Evolutionary conservation across 1,140 invertebrate species (phyloP), one percentile per base, ranked within the genome.

Genomic region (Asobara japonica): DNA sequence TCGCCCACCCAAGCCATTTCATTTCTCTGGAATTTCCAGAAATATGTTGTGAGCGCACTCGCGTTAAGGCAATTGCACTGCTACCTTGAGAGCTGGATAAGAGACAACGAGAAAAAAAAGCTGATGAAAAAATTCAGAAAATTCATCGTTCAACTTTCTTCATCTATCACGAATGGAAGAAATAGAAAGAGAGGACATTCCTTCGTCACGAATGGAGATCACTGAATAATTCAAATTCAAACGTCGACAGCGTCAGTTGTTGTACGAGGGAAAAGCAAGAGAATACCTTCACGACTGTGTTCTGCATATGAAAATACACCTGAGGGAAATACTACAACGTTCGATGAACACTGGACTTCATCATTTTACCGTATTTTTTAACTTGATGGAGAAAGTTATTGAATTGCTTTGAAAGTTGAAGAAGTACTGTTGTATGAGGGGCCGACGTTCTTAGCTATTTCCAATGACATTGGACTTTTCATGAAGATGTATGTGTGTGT

Each of bases 231-330:
- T 71, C 69, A 71, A 64, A 65, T 65, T 65, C 25, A 8, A 48
- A 41, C 69, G 29, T 45, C 60, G 31, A 48, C 13, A 31, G 45
- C 25, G 38, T 62, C 61, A 20, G 36, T 64, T n/a, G 51, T 56
- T 41, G 4, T 18, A 22, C 13, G 11, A 69, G 45, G 51, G 0
- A 1, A 48, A 16, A 60, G 20, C 3, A 38, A n/a, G 30, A 60
- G 56, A 69, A 71, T 71, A 71, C 36, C 36, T 71, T 51, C 48
- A 64, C 60, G 29, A 48, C 25, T 65, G 36, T 29, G 69, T 64
- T 71, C 60, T 65, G 69, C 69, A 71, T 71, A 71, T 38, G 61
- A 71, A 71, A 64, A 71, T 64, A 71, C 22, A 71, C 69, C 60
- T 48, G 10, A 31, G 36, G 41, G 61, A 71, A 10, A 16, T 65